Evolutionary conservation across 2,113 vertebrate genomes (phyloP).

Genomic region (Nibea albiflora): DNA sequence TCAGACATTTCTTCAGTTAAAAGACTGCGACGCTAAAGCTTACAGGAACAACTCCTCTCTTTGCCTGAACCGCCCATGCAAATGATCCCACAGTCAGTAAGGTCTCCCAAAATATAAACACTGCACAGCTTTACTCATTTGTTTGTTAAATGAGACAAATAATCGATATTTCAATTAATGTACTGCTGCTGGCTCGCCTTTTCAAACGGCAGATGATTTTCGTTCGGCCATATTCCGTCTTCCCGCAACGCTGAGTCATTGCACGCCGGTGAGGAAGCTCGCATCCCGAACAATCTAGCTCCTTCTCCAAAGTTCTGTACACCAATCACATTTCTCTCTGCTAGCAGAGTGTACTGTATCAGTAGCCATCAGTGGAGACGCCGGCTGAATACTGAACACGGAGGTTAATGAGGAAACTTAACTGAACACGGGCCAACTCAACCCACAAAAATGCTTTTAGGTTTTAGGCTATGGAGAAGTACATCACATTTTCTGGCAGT

Average conservation of each 20-base stretch:
- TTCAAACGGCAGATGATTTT: background rate
- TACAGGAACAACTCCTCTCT: no score
- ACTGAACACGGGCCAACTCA: conserved; percentile 52
- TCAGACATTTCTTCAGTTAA: background rate
- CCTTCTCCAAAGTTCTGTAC: background rate
- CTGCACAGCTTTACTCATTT: background rate
- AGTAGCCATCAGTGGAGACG: conserved; percentile 23
- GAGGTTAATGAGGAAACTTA: conserved; percentile 47
- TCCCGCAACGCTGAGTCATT: conserved; percentile 61
- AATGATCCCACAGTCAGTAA: background rate
- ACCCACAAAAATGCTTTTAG: conserved; percentile 31
- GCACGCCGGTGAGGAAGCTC: background rate
- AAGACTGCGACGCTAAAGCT: background rate
- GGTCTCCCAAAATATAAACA: no score
- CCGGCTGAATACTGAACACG: conserved; percentile 59
- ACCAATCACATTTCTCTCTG: conserved; percentile 32
- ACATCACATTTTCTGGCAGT: conserved; percentile 2
- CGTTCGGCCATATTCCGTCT: background rate
- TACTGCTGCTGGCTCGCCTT: background rate
- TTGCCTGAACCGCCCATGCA: no score
- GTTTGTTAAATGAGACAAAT: background rate
- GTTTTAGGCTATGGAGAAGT: background rate
- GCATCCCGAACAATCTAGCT: background rate
- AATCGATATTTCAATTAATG: conserved; percentile 27
- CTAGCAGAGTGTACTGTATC: conserved; percentile 17